Evolutionary conservation across 2,888 invertebrate species (phyloP).

Genomic region (Antitype chi): DNA sequence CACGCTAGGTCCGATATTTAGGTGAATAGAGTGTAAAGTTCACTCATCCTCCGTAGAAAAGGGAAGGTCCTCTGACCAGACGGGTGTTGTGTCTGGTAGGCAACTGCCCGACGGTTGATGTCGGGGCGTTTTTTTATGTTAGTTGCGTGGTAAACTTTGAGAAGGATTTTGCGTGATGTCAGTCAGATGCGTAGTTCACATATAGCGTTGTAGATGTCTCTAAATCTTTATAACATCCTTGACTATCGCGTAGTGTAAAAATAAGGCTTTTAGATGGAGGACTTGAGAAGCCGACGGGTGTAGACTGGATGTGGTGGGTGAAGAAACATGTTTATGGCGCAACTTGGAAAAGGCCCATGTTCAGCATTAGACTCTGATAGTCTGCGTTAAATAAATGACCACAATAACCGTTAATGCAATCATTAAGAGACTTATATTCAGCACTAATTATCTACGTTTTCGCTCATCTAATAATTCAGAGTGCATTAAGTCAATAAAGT

Average conservation of each 20-base stretch:
- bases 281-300: background rate
- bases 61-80: no score
- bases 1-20: background rate
- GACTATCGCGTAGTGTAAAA: no score
- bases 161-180: no score
- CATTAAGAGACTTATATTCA: constrained; percentile 13
- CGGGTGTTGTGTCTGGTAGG: no score
- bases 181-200: no score
- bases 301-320: background rate
- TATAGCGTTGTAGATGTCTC: no score
- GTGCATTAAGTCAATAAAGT: constrained; percentile 30
- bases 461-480: background rate
- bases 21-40: no score
- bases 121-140: no score
- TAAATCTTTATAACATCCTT: no score
- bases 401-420: constrained; percentile 16
- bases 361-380: background rate
- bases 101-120: no score
- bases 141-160: no score
- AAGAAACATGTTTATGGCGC: background rate
- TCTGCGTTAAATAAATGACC: constrained; percentile 9
- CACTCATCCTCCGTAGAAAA: no score
- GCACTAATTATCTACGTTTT: background rate
- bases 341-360: background rate
- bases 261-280: background rate